Conservation (phyloP, 2,113 vertebrate species). For the Oxygymnocypris stewartii region DNA sequence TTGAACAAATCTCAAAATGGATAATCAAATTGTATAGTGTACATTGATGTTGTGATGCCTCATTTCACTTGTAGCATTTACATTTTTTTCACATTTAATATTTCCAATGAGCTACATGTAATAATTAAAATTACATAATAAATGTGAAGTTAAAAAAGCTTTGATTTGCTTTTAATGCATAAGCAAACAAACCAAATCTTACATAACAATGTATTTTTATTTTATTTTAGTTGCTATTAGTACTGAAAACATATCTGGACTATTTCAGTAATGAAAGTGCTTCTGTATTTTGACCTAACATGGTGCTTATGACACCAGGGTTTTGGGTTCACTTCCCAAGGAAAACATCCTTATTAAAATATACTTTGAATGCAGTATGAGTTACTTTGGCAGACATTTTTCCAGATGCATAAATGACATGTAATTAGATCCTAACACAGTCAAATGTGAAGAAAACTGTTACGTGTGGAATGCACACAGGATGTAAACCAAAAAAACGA, state of each 20-base stretch:
- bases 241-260: neutral
- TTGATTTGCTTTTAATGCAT: neutral
- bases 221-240: neutral
- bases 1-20: neutral
- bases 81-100: neutral
- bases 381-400: slow-evolving; percentile 24
- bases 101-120: neutral
- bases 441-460: neutral
- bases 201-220: neutral
- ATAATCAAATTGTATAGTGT: neutral
- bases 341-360: neutral
- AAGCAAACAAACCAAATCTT: neutral
- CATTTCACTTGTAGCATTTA: neutral
- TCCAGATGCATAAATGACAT: slow-evolving; percentile 14
- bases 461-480: neutral
- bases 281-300: slow-evolving; percentile 1
- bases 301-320: neutral
- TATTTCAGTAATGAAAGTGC: neutral
- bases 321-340: slow-evolving; percentile 2
- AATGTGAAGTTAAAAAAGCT: neutral
- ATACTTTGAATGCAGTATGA: neutral
- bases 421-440: neutral
- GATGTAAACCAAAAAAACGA: neutral
- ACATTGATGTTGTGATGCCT: neutral
- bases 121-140: neutral